Evolutionary conservation across 2,797 vertebrate genomes (phyloP).

Genomic region (Microctenopoma lineatum): DNA sequence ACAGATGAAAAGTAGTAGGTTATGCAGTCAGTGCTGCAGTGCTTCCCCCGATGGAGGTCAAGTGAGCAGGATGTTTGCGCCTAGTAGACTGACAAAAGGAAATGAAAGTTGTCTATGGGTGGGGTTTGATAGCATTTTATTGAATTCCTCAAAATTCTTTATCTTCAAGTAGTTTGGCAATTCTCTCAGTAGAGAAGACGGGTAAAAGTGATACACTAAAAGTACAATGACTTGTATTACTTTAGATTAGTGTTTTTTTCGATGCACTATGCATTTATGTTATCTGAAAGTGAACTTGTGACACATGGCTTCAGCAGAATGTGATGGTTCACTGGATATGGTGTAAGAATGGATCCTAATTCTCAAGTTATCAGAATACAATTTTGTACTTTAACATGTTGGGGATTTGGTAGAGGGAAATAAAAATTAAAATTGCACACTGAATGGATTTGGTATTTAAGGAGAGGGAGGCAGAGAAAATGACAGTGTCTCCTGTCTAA

Average conservation of each 20-base stretch:
- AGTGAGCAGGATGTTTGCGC: conserved; percentile 72
- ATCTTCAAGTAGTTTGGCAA: neutral
- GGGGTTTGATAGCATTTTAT: neutral
- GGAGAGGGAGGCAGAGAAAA: neutral
- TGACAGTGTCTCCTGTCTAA: conserved; percentile 55
- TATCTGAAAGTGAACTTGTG: too few species aligned
- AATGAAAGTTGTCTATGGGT: conserved; percentile 84
- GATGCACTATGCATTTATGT: too few species aligned
- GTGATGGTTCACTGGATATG: too few species aligned
- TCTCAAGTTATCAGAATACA: neutral
- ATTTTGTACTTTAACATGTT: neutral
- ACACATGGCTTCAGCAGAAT: too few species aligned
- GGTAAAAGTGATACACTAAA: neutral
- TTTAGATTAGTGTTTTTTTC: too few species aligned
- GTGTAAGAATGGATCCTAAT: too few species aligned
- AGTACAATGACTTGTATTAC: too few species aligned
- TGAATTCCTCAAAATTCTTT: neutral
- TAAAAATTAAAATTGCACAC: neutral
- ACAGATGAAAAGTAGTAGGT: conserved; percentile 70
- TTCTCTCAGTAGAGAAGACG: neutral
- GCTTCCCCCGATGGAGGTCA: conserved; percentile 66
- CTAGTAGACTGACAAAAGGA: conserved; percentile 73
- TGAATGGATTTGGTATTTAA: neutral
- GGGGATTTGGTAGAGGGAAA: neutral
- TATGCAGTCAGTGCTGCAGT: conserved; percentile 29